Base-by-base conservation (phyloP, 2,888 invertebrate species). In the Scelioninae gen. 2 region DNA sequence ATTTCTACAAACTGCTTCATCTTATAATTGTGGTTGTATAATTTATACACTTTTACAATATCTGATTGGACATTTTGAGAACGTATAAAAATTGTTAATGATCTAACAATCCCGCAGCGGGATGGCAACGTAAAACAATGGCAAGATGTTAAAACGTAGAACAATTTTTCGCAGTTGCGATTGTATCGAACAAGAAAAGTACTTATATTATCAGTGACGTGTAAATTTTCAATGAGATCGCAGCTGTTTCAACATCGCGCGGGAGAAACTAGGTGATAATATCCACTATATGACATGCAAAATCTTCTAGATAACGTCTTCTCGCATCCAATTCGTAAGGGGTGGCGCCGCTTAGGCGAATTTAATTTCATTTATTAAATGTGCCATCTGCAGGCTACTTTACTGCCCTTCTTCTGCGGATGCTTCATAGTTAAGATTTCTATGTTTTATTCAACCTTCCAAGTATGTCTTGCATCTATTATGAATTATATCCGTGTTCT, bases 351-450 rank as follows among this genome's bases (percentile, higher is more conserved):
- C 73, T 71, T 73, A 73, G 67, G 46, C 71, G 61, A 74, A 73
- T 76, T 73, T 73, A 76, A 76, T 76, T 76, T 68, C 76, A 68
- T 71, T 76, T 76, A 76, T 73, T 73, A 73, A 76, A 73, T 70
- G 61, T 69, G 69, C 76, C 73, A 73, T 71, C 68, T 76, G 73
- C 71, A 68, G 75, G 63, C 64, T 68, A 58, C 73, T 74, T 73
- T 67, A 50, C 65, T 65, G 70, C 70, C 65, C 70, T 67, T 43
- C 61, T 35, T 15, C 68, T 9, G 18, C 37, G 15, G 37, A 39
- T 46, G 60, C 55, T 67, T 69, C 46, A 57, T 68, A 52, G 60
- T 63, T 72, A 72, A 75, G 75, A 75, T 69, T 72, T 68, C 68
- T 68, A 35, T 57, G 55, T 64, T 46, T 58, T 63, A 39, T 68